Evolutionary conservation across 1,140 invertebrate genomes (phyloP), one percentile per base, ranked within the genome.

Genomic region (Ostrea edulis): DNA sequence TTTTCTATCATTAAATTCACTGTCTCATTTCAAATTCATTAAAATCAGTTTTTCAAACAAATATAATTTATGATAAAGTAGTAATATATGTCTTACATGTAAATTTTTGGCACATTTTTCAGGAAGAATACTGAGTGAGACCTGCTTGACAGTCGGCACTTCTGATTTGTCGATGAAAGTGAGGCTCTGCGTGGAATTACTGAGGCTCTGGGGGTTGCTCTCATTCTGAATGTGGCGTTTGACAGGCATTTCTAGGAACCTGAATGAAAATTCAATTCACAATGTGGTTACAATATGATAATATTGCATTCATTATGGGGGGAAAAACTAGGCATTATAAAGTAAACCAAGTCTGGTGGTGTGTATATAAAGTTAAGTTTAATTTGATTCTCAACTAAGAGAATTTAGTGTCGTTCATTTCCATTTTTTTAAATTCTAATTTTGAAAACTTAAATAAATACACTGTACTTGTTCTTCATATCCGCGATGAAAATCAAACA

Each of bases 141-240:
- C 53, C 5, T 22, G 35, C 20, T 53, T 83, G 8, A 83, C 9
- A 53, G 82, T n/a, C 11, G 35, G 22, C 22, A 35, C 22, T 35
- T 22, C 68, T 35, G 68, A 77, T 77, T 77, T 22, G 68, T 77
- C 68, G 9, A 77, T 14, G 25, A 25, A 77, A 77, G 25, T 77
- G 68, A 77, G 54, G 62, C 68, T 52, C 86, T 87, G 25, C 53
- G 51, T 55, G 51, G 86, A 86, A 65, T 62, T 44, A 58, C 86
- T 68, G 84, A 89, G 83, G 83, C 82, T 83, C 12, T n/a, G 35
- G 9, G 82, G 82, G 14, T 83, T 85, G 52, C 84, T 86, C 82
- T 94, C 93, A 84, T 93, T 89, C 84, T 94, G 93, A 71, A 94
- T 93, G 86, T 94, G 93, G 25, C 93, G 87, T 55, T 92, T 86